phyloP scores from a whole-genome alignment of 2,113 vertebrate species.

The Gnathonemus echidnorhynchus region DNA sequence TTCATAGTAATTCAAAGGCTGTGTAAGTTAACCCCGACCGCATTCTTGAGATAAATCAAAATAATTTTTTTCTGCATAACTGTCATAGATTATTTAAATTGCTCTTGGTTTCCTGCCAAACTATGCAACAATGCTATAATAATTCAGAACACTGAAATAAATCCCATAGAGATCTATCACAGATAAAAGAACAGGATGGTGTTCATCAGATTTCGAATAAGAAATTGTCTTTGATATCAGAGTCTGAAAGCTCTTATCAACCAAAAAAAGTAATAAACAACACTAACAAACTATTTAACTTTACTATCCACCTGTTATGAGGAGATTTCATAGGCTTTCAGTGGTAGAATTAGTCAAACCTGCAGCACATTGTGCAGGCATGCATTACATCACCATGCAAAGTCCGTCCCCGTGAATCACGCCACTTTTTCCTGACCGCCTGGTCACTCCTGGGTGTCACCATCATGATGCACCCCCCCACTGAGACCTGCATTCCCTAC shows the following conservation, averaged over 20 bases:
- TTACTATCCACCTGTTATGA: background rate
- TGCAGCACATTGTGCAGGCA: background rate
- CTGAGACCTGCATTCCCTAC: background rate
- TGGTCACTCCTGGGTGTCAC: slow-evolving; percentile 39
- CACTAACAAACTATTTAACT: background rate
- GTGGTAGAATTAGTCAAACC: background rate
- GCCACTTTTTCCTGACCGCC: slow-evolving; percentile 41
- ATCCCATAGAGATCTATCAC: background rate
- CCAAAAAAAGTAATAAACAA: background rate
- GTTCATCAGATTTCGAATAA: background rate
- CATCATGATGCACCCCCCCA: background rate
- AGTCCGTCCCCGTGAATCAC: slow-evolving; percentile 24
- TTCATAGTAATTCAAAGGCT: slow-evolving; percentile 15
- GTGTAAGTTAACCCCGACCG: background rate
- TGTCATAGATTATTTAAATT: background rate
- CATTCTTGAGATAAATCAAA: slow-evolving; percentile 9
- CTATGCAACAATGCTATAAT: background rate
- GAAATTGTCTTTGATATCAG: background rate
- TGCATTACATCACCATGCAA: background rate
- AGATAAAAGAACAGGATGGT: background rate
- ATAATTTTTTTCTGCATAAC: slow-evolving; percentile 10
- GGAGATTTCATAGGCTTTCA: background rate
- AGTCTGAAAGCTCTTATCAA: background rate
- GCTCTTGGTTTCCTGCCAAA: background rate
- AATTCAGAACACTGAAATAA: background rate